Conservation (phyloP, 2,113 vertebrate species). For the Callionymus lyra region DNA sequence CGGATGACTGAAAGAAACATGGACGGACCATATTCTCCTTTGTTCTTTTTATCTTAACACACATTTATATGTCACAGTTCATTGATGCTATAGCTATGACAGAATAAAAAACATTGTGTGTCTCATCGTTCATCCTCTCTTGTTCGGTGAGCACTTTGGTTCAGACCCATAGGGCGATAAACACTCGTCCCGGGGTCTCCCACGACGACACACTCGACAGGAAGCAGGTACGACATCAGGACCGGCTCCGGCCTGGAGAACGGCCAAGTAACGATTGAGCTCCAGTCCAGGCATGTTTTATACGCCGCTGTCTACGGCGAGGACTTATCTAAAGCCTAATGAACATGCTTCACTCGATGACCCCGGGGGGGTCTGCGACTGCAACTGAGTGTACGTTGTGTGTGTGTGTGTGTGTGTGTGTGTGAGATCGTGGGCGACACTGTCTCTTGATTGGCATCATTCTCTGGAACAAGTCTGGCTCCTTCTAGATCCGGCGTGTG, state of each 20-base stretch:
- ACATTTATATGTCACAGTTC: too few relatives aligned
- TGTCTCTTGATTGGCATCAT: slow-evolving; percentile 28
- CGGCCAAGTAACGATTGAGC: slow-evolving; percentile 33
- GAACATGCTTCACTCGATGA: slow-evolving; percentile 42
- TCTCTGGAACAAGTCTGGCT: slow-evolving; percentile 19
- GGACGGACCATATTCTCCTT: too few relatives aligned
- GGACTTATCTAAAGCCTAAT: slow-evolving; percentile 45
- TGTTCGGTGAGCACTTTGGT: too few relatives aligned
- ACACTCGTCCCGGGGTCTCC: slow-evolving; percentile 1
- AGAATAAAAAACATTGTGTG: too few relatives aligned
- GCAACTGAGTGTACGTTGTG: slow-evolving; percentile 6
- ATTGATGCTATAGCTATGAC: too few relatives aligned
- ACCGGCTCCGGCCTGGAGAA: slow-evolving; percentile 21
- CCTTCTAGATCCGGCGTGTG: not conserved
- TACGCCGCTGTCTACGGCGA: slow-evolving; percentile 22
- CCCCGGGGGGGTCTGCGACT: slow-evolving; percentile 25
- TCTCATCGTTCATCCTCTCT: too few relatives aligned
- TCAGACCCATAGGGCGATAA: too few relatives aligned
- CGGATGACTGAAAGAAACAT: too few relatives aligned
- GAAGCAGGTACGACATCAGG: slow-evolving; percentile 36
- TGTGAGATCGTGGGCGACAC: slow-evolving; percentile 1
- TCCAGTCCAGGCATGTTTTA: slow-evolving; percentile 17
- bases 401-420: slow-evolving; percentile 3
- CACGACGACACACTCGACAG: slow-evolving; percentile 18
- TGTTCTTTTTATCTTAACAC: too few relatives aligned